A percentile compares a stretch with the other conserved stretches of the same genome.
These are phyloP conservation scores for Formica selysi DNA, from an alignment of 1,140 invertebrate genomes.

Conservation along the genomic window DNA sequence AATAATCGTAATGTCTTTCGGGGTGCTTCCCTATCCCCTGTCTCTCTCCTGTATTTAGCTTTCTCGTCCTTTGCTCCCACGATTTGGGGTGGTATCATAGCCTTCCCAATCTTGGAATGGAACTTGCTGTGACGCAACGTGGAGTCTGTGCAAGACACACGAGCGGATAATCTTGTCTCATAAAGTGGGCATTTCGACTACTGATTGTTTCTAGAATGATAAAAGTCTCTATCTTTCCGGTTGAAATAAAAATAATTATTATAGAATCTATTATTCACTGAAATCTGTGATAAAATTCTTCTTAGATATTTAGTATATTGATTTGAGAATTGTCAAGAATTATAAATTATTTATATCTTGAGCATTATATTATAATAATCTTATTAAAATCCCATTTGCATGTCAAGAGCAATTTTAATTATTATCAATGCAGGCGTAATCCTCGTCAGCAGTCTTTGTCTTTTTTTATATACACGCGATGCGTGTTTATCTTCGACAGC, in stretches of 20 bases:
- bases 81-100: conserved; percentile 48
- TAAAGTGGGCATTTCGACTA: conserved; percentile 31
- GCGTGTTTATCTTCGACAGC: conserved; percentile 73
- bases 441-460: background rate
- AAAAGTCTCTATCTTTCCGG: background rate
- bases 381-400: background rate
- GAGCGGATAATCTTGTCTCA: conserved; percentile 14
- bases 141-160: conserved; percentile 71
- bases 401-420: background rate
- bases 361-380: background rate
- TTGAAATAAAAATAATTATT: background rate
- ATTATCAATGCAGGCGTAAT: background rate
- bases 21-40: conserved; percentile 75
- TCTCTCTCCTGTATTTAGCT: conserved; percentile 59
- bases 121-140: conserved; percentile 78
- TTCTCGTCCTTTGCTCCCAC: conserved; percentile 67
- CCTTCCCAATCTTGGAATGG: conserved; percentile 77
- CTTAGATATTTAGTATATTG: background rate
- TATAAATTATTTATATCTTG: background rate
- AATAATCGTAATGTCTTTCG: conserved; percentile 87
- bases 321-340: background rate
- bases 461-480: background rate
- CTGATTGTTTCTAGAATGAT: background rate
- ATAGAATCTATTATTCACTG: background rate
- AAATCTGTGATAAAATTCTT: conserved; percentile 1